A percentile compares a stretch with the other conserved stretches of the same genome.
Evolutionary conservation across 1,140 invertebrate genomes (phyloP).

Genomic region (Cherax destructor): DNA sequence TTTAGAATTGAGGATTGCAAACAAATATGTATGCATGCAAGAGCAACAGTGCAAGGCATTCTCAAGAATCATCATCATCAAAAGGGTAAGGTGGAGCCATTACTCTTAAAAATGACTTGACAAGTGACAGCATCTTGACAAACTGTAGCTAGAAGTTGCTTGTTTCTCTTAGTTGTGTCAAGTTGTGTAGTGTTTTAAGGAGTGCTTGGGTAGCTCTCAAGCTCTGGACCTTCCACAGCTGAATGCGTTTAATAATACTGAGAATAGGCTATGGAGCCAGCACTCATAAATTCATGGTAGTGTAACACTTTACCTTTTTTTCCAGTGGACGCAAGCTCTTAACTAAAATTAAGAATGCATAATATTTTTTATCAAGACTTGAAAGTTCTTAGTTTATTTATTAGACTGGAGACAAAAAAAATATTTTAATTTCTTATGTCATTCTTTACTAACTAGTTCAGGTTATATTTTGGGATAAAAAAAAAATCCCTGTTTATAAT

Average conservation of each 20-base stretch:
- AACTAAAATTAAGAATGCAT: neutral
- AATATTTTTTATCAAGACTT: neutral
- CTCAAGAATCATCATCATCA: conserved; percentile 48
- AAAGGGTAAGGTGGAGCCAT: conserved; percentile 51
- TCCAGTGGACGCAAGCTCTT: neutral
- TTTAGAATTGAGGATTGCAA: conserved; percentile 3
- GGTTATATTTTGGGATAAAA: neutral
- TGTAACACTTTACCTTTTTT: neutral
- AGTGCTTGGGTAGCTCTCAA: neutral
- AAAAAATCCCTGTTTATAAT: too few species aligned
- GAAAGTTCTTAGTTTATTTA: neutral
- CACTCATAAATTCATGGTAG: neutral
- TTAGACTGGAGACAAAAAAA: neutral
- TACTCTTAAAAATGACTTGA: conserved; percentile 50
- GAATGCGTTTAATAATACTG: neutral
- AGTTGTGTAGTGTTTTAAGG: conserved; percentile 6
- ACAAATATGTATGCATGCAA: conserved; percentile 45
- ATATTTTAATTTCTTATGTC: neutral
- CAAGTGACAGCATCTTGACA: conserved; percentile 52
- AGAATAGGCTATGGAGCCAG: neutral
- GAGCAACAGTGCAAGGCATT: conserved; percentile 50
- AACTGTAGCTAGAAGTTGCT: conserved; percentile 33
- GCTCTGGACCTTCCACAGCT: neutral
- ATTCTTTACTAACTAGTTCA: neutral
- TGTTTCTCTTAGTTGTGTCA: conserved; percentile 1